Conservation (phyloP, 2,113 vertebrate species). For the Peromyscus maniculatus region DNA sequence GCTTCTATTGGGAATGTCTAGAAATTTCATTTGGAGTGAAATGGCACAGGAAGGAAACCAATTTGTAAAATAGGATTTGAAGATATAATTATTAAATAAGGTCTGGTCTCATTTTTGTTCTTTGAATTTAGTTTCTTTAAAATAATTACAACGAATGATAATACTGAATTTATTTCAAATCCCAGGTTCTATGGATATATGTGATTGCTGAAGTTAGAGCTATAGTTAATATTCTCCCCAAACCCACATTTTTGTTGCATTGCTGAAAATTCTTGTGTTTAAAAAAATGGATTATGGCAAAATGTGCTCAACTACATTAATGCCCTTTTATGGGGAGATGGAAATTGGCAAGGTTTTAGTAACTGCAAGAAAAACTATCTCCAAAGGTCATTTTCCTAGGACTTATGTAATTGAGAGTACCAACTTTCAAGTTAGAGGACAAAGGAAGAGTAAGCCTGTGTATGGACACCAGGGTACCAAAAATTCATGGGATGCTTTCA, state of each 20-base stretch:
- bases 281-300: neutral
- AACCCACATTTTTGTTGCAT: neutral
- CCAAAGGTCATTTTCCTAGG: neutral
- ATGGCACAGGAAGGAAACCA: neutral
- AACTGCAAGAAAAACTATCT: neutral
- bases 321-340: neutral
- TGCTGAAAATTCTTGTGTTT: neutral
- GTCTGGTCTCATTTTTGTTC: neutral
- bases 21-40: neutral
- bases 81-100: neutral
- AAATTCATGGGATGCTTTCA: neutral
- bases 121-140: neutral
- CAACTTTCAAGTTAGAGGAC: neutral
- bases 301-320: neutral
- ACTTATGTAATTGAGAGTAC: neutral
- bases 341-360: neutral
- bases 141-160: neutral
- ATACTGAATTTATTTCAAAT: neutral
- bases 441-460: neutral
- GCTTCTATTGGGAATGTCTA: neutral
- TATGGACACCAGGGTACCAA: neutral
- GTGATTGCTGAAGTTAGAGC: neutral
- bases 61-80: neutral
- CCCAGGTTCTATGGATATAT: too few species aligned
- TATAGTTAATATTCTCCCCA: neutral